Conservation (phyloP, 2,888 invertebrate species). For the Eremobia ochroleuca region DNA sequence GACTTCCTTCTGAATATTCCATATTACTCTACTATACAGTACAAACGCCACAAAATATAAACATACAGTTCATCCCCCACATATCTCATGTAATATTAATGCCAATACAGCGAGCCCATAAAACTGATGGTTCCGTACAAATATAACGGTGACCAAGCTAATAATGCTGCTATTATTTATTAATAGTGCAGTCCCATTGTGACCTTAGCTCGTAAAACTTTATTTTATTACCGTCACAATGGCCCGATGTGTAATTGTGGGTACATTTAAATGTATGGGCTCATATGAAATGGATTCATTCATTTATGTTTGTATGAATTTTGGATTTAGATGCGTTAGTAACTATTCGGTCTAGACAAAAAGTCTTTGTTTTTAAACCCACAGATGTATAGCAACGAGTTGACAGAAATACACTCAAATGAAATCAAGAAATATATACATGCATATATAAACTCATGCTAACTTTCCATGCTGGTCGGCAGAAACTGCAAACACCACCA, state of each 20-base stretch:
- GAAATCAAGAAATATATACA: not conserved
- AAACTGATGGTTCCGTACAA: slow-evolving; percentile 64
- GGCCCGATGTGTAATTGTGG: slow-evolving; percentile 54
- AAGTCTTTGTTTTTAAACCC: not conserved
- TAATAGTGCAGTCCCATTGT: slow-evolving; percentile 68
- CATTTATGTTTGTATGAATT: slow-evolving; percentile 21
- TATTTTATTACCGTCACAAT: slow-evolving; percentile 68
- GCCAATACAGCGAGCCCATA: slow-evolving; percentile 58
- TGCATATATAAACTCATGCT: not conserved
- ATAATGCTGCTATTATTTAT: slow-evolving; percentile 68
- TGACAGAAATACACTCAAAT: not conserved
- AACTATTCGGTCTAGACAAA: not conserved
- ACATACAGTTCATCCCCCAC: slow-evolving; percentile 23
- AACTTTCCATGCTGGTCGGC: not conserved
- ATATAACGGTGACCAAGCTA: slow-evolving; percentile 54
- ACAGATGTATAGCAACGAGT: not conserved
- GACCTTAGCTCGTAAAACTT: slow-evolving; percentile 68
- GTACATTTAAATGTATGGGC: slow-evolving; percentile 55
- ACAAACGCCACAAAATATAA: slow-evolving; percentile 41
- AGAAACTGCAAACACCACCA: not conserved
- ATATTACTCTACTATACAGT: not conserved
- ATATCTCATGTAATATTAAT: slow-evolving; percentile 65
- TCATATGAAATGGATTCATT: slow-evolving; percentile 51
- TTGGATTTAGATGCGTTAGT: slow-evolving; percentile 14
- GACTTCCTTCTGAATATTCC: not conserved